Evolutionary conservation across 2,888 invertebrate genomes (phyloP), one percentile per base, ranked within the genome.

Genomic region (Xanthia togata): DNA sequence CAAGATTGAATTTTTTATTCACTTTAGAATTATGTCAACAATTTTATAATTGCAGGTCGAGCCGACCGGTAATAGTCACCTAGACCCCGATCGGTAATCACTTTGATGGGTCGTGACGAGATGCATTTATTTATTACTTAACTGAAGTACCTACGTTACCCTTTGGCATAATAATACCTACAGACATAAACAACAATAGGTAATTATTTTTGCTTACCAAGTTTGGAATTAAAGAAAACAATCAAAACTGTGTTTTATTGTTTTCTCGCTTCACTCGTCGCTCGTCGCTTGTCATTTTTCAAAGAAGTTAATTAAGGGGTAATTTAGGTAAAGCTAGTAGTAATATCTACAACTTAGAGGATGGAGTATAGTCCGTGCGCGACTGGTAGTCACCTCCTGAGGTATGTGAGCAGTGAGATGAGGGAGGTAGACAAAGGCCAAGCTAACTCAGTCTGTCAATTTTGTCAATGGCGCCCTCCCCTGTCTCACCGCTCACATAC

Each of bases 41-140:
- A 68, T 83, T 55, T 31, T 41, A 72, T 73, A 73, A 81, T 78
- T 50, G 60, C 38, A 41, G 31, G 14, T 26, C 60, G 5, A 44
- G 26, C 12, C 44, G 41, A 50, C 57, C n/a, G 23, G 67, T 72
- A n/a, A 5, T 35, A 11, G 50, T 85, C 62, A 62, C 86, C 83
- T 85, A 78, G 84, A 86, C 86, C 73, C 53, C 80, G 47, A 76
- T 85, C 2, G 55, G 55, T 76, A 79, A 77, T 82, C 74, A 62
- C 62, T 68, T 67, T 35, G n/a, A 73, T 78, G 38, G 41, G 53
- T 35, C 12, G 1, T 55, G 55, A 20, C 11, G 55, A 69, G 55
- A 69, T 57, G 44, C 44, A 17, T 41, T 82, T 20, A 69, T 65
- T 47, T 65, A 31, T 31, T 31, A 47, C 65, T 20, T 47, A 60